Conservation (phyloP, 2,888 invertebrate genomes). For the Trissolcus japonicus region DNA sequence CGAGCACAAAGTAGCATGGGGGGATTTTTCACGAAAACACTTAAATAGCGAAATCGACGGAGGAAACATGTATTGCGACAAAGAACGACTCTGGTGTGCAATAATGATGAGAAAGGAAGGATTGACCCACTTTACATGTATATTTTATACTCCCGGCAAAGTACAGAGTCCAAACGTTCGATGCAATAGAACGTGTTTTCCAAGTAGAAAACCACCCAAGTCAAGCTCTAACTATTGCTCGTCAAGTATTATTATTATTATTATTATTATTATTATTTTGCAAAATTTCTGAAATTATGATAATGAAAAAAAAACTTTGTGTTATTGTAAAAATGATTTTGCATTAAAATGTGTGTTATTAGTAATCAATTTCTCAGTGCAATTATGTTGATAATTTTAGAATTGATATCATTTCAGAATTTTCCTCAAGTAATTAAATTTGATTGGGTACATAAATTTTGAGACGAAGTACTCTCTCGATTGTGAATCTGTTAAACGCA, state of each 20-base stretch:
- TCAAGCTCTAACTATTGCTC: constrained; percentile 39
- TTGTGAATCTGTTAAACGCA: constrained; percentile 28
- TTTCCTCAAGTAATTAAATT: constrained; percentile 3
- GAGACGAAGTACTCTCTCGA: constrained; percentile 23
- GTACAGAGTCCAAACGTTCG: constrained; percentile 45
- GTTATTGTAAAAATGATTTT: background rate
- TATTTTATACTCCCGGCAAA: constrained; percentile 38
- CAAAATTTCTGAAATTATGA: constrained; percentile 20
- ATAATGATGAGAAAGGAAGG: constrained; percentile 49
- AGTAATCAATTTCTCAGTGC: background rate
- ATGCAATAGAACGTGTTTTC: constrained; percentile 46
- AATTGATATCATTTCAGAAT: background rate
- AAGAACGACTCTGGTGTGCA: constrained; percentile 39
- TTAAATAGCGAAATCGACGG: constrained; percentile 45
- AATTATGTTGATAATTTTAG: too few relatives aligned
- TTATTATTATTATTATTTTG: constrained; percentile 28
- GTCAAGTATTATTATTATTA: constrained; percentile 42
- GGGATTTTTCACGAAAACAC: constrained; percentile 29
- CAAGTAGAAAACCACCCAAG: constrained; percentile 30
- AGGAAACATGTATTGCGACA: constrained; percentile 38
- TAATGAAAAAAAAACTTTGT: constrained; percentile 21
- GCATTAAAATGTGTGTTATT: background rate
- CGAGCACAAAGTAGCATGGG: constrained; percentile 14
- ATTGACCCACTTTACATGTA: constrained; percentile 47
- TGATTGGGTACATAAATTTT: constrained; percentile 12